These are phyloP conservation scores for Sarcophaga variegata DNA, from an alignment of 2,888 invertebrate species.

Conservation along the genomic window DNA sequence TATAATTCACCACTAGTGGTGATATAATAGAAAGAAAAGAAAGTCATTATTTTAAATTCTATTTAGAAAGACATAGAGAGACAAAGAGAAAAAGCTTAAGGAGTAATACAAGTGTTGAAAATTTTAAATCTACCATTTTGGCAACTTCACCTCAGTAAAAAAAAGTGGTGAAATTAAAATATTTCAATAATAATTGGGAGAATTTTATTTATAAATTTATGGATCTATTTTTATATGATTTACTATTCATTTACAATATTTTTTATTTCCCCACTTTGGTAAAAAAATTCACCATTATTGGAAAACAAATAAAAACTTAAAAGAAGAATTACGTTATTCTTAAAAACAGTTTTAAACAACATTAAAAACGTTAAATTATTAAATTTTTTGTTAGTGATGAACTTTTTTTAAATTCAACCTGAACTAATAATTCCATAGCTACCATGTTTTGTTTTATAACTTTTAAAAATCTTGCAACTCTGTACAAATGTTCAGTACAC, in stretches of 20 bases:
- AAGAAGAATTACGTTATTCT: background rate
- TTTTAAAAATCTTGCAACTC: background rate
- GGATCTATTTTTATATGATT: too few species aligned
- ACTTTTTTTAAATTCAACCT: background rate
- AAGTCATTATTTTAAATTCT: constrained; percentile 41
- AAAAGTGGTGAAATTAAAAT: too few species aligned
- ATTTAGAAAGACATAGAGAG: background rate
- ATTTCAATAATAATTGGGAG: too few species aligned
- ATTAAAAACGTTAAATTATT: background rate
- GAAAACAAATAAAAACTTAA: background rate
- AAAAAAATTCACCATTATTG: background rate
- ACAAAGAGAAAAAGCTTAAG: too few species aligned
- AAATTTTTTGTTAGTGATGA: background rate
- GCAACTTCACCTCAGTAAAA: too few species aligned
- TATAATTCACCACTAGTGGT: constrained; percentile 25
- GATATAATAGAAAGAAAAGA: constrained; percentile 10
- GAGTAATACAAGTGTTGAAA: background rate
- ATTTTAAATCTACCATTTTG: too few species aligned
- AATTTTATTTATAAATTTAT: too few species aligned
- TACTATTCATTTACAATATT: too few species aligned
- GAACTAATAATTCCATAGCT: background rate
- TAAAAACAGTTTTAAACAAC: background rate
- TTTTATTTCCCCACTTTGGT: background rate
- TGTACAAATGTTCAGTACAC: background rate
- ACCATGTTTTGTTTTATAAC: too few species aligned